Evolutionary conservation across 2,888 invertebrate genomes (phyloP).

Genomic region (Diplazon laetatorius): DNA sequence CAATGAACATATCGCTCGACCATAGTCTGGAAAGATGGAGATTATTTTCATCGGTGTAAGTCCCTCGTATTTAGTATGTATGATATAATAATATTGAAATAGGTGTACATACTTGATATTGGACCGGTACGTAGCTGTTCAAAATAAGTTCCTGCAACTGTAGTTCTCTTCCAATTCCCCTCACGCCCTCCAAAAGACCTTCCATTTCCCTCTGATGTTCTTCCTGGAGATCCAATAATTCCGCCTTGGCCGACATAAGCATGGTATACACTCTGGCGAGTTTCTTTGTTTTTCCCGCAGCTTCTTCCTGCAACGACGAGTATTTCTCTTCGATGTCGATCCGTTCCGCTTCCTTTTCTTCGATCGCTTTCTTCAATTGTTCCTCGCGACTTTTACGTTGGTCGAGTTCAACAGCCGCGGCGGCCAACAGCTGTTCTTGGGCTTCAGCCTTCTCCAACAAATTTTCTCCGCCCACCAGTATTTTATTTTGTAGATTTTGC

Average conservation of each 20-base stretch:
- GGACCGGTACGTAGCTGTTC: slow-evolving; percentile 95
- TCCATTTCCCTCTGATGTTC: slow-evolving; percentile 99
- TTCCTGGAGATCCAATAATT: slow-evolving; percentile 93
- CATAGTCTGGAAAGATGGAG: slow-evolving; percentile 89
- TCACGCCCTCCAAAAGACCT: slow-evolving; percentile 95
- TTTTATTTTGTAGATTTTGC: slow-evolving; percentile 95
- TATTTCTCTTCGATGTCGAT: slow-evolving; percentile 97
- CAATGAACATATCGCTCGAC: slow-evolving; percentile 96
- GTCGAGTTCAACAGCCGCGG: slow-evolving; percentile 92
- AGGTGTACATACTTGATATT: slow-evolving; percentile 91
- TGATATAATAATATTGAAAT: background rate
- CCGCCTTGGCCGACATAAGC: slow-evolving; percentile 93
- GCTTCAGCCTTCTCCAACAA: slow-evolving; percentile 97
- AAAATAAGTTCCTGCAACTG: slow-evolving; percentile 95
- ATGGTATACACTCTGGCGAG: slow-evolving; percentile 94
- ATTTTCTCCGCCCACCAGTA: slow-evolving; percentile 99
- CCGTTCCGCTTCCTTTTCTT: slow-evolving; percentile 96
- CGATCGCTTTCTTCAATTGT: slow-evolving; percentile 90
- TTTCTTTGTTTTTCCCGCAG: slow-evolving; percentile 95
- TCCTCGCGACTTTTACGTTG: slow-evolving; percentile 91
- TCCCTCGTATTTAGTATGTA: background rate
- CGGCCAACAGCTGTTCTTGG: slow-evolving; percentile 94
- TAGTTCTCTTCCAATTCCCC: slow-evolving; percentile 94
- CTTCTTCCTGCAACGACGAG: slow-evolving; percentile 97
- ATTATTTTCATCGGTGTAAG: background rate